phyloP scores from a whole-genome alignment of 2,797 vertebrate species.

The Notolepis coatsorum region DNA sequence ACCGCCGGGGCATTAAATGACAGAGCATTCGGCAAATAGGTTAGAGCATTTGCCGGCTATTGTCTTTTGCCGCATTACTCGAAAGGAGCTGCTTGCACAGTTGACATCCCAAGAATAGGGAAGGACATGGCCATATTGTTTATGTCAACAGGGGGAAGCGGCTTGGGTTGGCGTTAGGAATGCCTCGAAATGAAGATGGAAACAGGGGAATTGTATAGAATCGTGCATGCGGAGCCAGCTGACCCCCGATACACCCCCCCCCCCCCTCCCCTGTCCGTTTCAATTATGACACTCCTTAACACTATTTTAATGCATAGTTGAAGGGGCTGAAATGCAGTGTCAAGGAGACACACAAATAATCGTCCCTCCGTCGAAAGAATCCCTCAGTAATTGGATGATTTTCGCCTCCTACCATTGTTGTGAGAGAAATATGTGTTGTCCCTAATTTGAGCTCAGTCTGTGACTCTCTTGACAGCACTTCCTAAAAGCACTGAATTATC shows the following conservation, averaged over 20 bases:
- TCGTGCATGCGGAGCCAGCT: slow-evolving; percentile 20
- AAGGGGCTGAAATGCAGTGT: slow-evolving; percentile 55
- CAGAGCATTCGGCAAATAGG: slow-evolving; percentile 79
- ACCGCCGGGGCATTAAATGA: slow-evolving; percentile 72
- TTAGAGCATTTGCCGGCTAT: slow-evolving; percentile 75
- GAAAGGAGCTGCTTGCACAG: slow-evolving; percentile 52
- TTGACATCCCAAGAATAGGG: slow-evolving; percentile 54
- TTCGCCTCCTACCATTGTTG: slow-evolving; percentile 48
- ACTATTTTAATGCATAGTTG: slow-evolving; percentile 45
- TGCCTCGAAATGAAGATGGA: slow-evolving; percentile 25
- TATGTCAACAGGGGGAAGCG: background rate
- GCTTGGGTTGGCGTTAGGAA: slow-evolving; percentile 17
- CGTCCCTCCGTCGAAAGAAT: background rate
- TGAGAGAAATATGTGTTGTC: slow-evolving; percentile 63
- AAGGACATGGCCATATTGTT: slow-evolving; percentile 17
- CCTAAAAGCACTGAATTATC: slow-evolving; percentile 60
- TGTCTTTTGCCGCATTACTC: slow-evolving; percentile 68
- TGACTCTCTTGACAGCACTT: slow-evolving; percentile 51
- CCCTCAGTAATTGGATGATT: slow-evolving; percentile 68
- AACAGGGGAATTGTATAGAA: slow-evolving; percentile 11
- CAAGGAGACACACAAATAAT: slow-evolving; percentile 61
- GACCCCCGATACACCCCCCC: too few species aligned
- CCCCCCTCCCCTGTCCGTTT: too few species aligned
- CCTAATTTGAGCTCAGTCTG: slow-evolving; percentile 66
- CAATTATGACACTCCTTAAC: background rate